A percentile compares a stretch with the other conserved stretches of the same genome.
Evolutionary conservation across 1,140 invertebrate species (phyloP).

Genomic region (Cherax destructor): DNA sequence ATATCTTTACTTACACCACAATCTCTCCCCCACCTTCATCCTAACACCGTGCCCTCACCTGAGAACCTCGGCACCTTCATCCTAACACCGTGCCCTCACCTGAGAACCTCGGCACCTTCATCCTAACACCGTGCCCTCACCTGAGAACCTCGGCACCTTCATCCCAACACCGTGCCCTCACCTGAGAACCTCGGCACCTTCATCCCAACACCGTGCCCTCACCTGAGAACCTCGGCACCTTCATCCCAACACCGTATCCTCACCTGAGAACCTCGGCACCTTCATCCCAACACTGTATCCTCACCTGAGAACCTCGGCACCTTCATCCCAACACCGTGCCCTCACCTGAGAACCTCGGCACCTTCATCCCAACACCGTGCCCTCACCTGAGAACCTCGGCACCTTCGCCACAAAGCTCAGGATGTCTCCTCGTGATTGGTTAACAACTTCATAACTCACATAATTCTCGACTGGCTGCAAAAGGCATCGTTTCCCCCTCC

Average conservation of each 20-base stretch:
- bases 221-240: too few species aligned
- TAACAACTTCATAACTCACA: constrained; percentile 7
- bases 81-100: too few species aligned
- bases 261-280: too few species aligned
- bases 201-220: neutral
- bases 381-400: too few species aligned
- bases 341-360: too few species aligned
- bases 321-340: neutral
- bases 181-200: too few species aligned
- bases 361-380: neutral
- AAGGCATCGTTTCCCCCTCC: neutral
- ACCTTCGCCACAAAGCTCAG: neutral
- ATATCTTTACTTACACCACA: neutral
- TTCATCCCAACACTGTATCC: neutral
- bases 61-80: too few species aligned
- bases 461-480: neutral
- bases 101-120: neutral
- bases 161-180: neutral
- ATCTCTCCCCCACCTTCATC: neutral
- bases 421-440: neutral
- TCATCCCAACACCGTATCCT: neutral
- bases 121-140: too few species aligned
- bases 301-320: too few species aligned
- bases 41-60: too few species aligned
- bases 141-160: too few species aligned